Evolutionary conservation across 2,113 vertebrate genomes (phyloP), one percentile per base, ranked within the genome.

Genomic region (Galeopterus variegatus): DNA sequence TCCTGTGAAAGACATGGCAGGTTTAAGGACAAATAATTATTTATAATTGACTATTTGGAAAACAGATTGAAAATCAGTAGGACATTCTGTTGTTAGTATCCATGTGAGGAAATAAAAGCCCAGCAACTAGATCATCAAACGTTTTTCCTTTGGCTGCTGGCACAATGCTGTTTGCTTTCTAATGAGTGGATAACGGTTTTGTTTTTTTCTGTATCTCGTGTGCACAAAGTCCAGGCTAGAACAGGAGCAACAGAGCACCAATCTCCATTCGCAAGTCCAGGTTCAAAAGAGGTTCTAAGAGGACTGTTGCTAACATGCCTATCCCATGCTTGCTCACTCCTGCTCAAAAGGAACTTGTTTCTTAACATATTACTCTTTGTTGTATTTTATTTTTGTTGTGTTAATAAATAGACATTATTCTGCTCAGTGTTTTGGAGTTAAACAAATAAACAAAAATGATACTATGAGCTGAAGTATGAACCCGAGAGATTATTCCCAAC

Each of bases 11-110:
- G 21, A 75, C 2, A 80, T n/a, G 48, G 54, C 36, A 72, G 5
- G 85, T 79, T 79, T 83, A 73, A 79, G 15, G 56, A 79, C 2
- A 76, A 91, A 60, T 80, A 64, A 87, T 87, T 52, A 69, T 79
- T 56, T 94, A 52, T 81, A 58, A 89, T 60, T 87, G 36, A 48
- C 52, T 56, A 41, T 56, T 58, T 91, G 80, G 56, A 82, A 85
- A 70, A 67, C n/a, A 85, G 56, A 50, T 77, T 92, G 58, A 95
- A 95, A 87, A 79, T n/a, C 50, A 92, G 62, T 89, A 84, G 31
- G 64, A 84, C 67, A 88, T 90, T 69, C 19, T 90, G 48, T 82
- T 31, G 23, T 89, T 93, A 58, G 26, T 58, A 80, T 73, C 33
- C 45, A 48, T 0, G 1, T n/a, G 33, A 26, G 26, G 33, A 18